Evolutionary conservation across 2,797 vertebrate genomes (phyloP), one percentile per base, ranked within the genome.

Genomic region (Esox lucius): DNA sequence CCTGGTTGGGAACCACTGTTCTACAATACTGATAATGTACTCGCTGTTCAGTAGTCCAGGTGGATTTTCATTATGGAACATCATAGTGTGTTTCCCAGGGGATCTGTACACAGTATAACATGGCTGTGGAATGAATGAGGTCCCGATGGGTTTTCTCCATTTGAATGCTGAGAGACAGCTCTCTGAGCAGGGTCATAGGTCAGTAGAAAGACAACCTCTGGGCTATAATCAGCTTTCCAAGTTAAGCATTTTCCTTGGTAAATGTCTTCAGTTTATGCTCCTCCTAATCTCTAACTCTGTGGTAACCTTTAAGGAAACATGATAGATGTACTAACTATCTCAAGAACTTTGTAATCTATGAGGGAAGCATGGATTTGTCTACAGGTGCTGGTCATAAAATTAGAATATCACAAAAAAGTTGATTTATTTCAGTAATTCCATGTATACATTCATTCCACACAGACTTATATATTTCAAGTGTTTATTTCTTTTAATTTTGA

Each of bases 41-140:
- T 64, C 49, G 51, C 4, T 31, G 26, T 16, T 66, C 64, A 66
- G 64, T 66, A 19, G 16, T 66, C 64, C 64, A 33, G 17, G 26
- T 66, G 64, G 64, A 64, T 68, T 66, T 73, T 64, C 59, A 16
- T 49, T 1, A 17, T 24, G 59, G 59, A 26, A 62, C 5, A n/a
- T 56, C 19, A 28, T 24, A 61, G 4, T 35, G 0, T 31, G 64
- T 35, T 16, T 16, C 1, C 70, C 78, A n/a, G 53, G 53, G 7
- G 28, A 1, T 31, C 28, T 31, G 28, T 31, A 31, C 31, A 22
- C 19, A 5, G 9, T 59, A 59, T 22, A 78, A 76, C 46, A 76
- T 80, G 78, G 84, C 78, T 75, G 22, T 19, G 35, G 85, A 84
- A 87, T 89, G 80, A 85, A 83, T 78, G 78, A 77, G 11, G 46